phyloP scores from a whole-genome alignment of 2,888 invertebrate genomes.

The Eretmocerus hayati region DNA sequence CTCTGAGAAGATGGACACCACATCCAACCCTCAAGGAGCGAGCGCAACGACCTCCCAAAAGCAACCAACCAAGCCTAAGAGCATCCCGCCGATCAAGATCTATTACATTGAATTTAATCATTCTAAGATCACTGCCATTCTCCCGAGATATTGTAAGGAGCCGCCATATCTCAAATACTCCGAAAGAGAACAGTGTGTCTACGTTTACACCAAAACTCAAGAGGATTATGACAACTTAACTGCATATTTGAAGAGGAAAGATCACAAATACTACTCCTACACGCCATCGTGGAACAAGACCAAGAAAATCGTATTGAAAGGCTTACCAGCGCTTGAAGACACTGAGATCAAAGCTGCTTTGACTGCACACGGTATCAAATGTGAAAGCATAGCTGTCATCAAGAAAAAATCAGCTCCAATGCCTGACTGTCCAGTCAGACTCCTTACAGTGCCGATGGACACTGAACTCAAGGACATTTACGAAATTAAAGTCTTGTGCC shows the following conservation, averaged over 20 bases:
- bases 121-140: neutral
- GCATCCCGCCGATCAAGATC: neutral
- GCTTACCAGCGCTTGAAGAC: neutral
- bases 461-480: neutral
- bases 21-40: no score
- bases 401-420: neutral
- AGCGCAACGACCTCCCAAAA: no score
- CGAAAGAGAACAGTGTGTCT: neutral
- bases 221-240: neutral
- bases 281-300: neutral
- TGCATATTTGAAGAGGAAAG: neutral
- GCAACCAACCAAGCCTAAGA: neutral
- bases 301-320: neutral
- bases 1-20: neutral
- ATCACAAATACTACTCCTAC: neutral
- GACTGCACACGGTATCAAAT: no score
- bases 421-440: neutral
- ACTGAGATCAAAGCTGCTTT: neutral
- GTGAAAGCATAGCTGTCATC: neutral
- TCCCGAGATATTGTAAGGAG: neutral
- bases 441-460: neutral
- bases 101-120: neutral
- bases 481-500: neutral
- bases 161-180: neutral
- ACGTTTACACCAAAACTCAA: neutral